Evolutionary conservation across 2,797 vertebrate species (phyloP).

Genomic region (Fundulus diaphanus): DNA sequence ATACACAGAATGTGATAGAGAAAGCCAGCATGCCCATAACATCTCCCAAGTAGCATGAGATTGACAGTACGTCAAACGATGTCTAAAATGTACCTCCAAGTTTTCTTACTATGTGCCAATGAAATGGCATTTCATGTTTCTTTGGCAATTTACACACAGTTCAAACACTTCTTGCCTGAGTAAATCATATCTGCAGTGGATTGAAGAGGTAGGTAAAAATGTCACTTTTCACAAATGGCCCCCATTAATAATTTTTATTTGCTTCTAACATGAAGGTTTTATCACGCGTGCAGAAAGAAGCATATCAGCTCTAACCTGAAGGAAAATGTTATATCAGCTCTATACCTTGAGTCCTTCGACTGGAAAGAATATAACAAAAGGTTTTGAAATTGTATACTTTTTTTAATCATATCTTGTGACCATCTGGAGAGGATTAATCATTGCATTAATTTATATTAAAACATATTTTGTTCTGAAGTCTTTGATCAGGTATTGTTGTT

Average conservation of each 20-base stretch:
- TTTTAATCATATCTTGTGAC: no score
- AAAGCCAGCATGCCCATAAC: background rate
- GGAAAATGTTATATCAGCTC: background rate
- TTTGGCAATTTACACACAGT: background rate
- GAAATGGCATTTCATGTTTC: background rate
- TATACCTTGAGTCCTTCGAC: background rate
- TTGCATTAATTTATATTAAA: background rate
- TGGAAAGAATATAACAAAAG: background rate
- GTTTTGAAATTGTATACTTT: no score
- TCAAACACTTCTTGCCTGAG: background rate
- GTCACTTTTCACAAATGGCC: background rate
- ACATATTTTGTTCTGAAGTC: background rate
- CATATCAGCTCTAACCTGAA: background rate
- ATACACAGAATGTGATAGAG: background rate
- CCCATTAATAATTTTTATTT: background rate
- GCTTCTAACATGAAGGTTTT: background rate
- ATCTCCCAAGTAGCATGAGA: background rate
- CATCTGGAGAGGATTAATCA: no score
- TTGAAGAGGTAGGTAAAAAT: background rate
- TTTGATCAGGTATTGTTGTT: background rate
- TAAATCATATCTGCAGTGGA: slow-evolving; percentile 1
- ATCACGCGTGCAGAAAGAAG: background rate
- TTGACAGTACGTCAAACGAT: background rate
- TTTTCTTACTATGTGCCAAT: background rate
- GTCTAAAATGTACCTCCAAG: background rate